phyloP scores from a whole-genome alignment of 2,113 vertebrate genomes.

The Budorcas taxicolor region DNA sequence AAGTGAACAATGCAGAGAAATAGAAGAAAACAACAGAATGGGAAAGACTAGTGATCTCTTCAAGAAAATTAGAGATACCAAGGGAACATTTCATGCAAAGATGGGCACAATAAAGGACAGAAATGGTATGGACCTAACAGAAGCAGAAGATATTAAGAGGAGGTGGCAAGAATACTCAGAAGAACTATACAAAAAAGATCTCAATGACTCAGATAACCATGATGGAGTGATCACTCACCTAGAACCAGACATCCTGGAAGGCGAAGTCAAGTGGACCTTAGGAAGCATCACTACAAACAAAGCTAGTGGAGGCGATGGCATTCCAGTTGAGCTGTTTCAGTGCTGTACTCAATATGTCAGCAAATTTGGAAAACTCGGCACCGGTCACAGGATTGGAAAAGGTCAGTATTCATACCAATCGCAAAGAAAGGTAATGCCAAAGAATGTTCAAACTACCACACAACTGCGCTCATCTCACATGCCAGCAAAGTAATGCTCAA shows the following conservation, averaged over 20 bases:
- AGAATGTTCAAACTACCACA: not conserved
- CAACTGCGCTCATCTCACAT: not conserved
- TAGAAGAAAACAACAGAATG: not conserved
- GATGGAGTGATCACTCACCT: not conserved
- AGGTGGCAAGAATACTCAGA: not conserved
- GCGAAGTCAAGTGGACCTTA: not conserved
- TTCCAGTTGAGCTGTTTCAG: not conserved
- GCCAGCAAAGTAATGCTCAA: not conserved
- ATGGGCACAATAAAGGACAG: not conserved
- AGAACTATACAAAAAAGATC: not conserved
- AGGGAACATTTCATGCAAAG: not conserved
- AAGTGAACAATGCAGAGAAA: not conserved
- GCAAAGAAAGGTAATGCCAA: not conserved
- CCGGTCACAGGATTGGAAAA: not conserved
- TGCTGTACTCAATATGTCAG: not conserved
- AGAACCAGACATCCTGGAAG: not conserved
- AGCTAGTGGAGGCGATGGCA: not conserved
- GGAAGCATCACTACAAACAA: not conserved
- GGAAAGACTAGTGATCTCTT: not conserved
- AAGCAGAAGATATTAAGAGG: not conserved
- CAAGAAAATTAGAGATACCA: not conserved
- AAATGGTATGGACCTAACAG: not conserved
- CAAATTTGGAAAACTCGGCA: not conserved
- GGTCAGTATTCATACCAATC: not conserved
- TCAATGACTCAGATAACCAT: not conserved